Conservation (phyloP, 2,888 invertebrate genomes). For the Athripsodes cinereus region DNA sequence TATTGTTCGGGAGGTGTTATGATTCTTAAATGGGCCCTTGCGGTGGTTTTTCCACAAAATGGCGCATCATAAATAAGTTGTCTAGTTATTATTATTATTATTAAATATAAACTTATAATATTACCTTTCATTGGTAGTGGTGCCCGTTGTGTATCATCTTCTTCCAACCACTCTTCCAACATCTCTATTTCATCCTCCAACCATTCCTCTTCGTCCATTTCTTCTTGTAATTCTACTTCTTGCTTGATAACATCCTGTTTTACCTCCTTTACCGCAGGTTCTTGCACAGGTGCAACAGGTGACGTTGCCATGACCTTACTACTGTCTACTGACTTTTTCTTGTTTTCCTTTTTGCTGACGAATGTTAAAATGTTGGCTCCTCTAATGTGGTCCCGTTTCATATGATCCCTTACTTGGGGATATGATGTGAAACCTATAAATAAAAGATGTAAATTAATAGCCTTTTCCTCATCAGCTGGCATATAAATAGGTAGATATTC, state of each 20-base stretch:
- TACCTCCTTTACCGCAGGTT: too few relatives aligned
- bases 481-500: too few relatives aligned
- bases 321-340: not conserved
- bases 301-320: not conserved
- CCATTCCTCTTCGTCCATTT: constrained; percentile 15
- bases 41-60: too few relatives aligned
- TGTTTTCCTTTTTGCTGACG: not conserved
- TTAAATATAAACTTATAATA: too few relatives aligned
- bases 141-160: constrained; percentile 8
- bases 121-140: too few relatives aligned
- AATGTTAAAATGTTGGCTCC: not conserved
- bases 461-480: too few relatives aligned
- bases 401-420: constrained; percentile 20
- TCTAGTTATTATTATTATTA: too few relatives aligned
- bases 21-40: too few relatives aligned
- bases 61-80: too few relatives aligned
- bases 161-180: constrained; percentile 26
- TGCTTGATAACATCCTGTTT: constrained; percentile 1
- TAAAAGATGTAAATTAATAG: too few relatives aligned
- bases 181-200: constrained; percentile 15
- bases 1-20: too few relatives aligned
- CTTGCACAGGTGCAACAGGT: too few relatives aligned
- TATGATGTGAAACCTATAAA: constrained; percentile 23
- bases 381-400: constrained; percentile 15
- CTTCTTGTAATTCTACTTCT: constrained; percentile 11